Conservation (phyloP, 2,113 vertebrate species). For the Indicator maculatus region DNA sequence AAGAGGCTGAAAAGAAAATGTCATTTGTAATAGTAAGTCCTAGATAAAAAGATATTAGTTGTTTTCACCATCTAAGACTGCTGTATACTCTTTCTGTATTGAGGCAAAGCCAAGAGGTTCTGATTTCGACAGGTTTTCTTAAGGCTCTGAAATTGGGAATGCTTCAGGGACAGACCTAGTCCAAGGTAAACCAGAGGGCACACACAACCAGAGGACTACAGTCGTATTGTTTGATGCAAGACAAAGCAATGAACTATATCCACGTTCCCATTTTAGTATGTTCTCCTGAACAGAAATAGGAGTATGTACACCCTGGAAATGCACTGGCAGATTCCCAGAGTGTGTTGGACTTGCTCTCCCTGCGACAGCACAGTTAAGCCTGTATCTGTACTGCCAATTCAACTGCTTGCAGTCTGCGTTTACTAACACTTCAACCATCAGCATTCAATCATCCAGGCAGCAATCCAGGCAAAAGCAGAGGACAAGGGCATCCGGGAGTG, state of each 20-base stretch:
- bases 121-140: neutral
- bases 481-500: neutral
- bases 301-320: neutral
- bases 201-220: no score
- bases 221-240: neutral
- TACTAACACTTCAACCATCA: neutral
- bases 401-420: rapidly evolving
- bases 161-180: neutral
- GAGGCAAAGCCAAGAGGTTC: neutral
- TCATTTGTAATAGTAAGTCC: neutral
- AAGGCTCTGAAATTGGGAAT: neutral
- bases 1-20: neutral
- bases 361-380: neutral
- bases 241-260: neutral
- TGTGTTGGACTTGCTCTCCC: neutral
- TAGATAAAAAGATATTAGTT: neutral
- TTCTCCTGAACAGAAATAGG: neutral
- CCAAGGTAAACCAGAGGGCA: neutral
- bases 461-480: neutral
- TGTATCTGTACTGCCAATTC: neutral
- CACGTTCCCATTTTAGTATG: neutral
- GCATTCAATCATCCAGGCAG: neutral
- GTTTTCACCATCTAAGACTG: neutral
- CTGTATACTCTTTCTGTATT: neutral
- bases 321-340: neutral